Base-by-base conservation (phyloP, 2,888 invertebrate species). In the Tuta absoluta region DNA sequence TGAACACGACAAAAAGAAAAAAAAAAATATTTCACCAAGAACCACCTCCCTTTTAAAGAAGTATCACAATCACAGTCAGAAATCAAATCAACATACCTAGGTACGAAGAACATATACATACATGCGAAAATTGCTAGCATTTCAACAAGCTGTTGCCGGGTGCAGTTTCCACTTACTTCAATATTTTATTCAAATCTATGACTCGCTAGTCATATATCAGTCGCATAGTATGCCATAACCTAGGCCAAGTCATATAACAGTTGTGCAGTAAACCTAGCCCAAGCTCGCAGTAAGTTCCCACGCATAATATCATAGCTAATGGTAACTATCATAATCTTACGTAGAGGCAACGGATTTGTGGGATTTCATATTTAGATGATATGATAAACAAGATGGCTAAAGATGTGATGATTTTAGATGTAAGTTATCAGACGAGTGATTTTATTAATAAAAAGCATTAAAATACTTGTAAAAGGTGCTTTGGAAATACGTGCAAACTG, bases 191-290 rank as follows among this genome's bases (percentile, higher is more conserved):
- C 45, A 45, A 45, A 45, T 45, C 45, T 45, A 45, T 17, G 17
- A 17, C 45, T 41, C 48, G 48, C 48, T 21, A 49, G 49, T 49
- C 49, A 12, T 49, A 49, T 49, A 53, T 53, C 23, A 53, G 51
- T 21, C 51, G 23, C 24, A 53, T 23, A 51, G 51, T 21, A 53
- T 12, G 19, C 49, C 45, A 45, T 45, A 45, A 45, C 45, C 45
- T 45, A 45, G 45, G 45, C 17, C 17, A 45, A 17, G n/a, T 48
- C 48, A 19, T 48, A 48, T 48, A 23, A 12, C 23, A 53, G 51
- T 21, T 14, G 23, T 53, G 24, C 14, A 53, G 51, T 23, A 53
- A 0, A 17, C 45, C 45, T 45, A 45, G 45, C 17, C 45, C 45
- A 45, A 8, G n/a, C 45, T 45, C 45, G 17, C 1, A 45, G 45